Evolutionary conservation across 2,113 vertebrate species (phyloP), one percentile per base, ranked within the genome.

Genomic region (Gopherus evgoodei): DNA sequence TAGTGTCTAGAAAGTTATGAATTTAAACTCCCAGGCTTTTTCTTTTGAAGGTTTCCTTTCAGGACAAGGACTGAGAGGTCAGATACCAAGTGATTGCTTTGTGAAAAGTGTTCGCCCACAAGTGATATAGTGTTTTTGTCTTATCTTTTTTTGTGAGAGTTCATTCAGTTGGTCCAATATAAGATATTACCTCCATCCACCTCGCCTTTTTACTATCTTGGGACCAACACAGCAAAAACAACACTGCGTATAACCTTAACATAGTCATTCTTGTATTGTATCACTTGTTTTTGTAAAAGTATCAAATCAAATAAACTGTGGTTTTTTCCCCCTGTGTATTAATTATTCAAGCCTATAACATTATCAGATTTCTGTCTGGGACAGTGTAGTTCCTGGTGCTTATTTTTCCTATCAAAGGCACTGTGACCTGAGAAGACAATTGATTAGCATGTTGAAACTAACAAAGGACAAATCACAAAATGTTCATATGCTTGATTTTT

Each of bases 251-350:
- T 90, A 22, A 88, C 92, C 49, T 42, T 47, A 91, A 91, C 17
- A 65, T 89, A 83, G 2, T 21, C 88, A 69, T 87, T 97, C 91
- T 91, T 97, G 90, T 87, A 92, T 88, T 93, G 87, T 89, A 75
- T 76, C 87, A 10, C 83, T 95, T 94, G 79, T 14, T 90, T 93
- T 84, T 93, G 9, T 83, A 93, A 88, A 76, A 56, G 83, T 96
- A 54, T 57, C 90, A 65, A 31, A 1, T 3, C 53, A 93, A 93
- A 95, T 93, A 92, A 89, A 57, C 92, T 95, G 57, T 4, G 65
- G 42, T 42, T 4, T 62, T 9, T 8, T 27, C 24, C 24, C 21
- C 6, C 24, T n/a, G 3, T 4, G 1, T 49, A 5, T 90, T 87
- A 94, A 54, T 95, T 89, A 86, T 95, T 93, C 88, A 87, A 75